Evolutionary conservation across 2,797 vertebrate species (phyloP).

Genomic region (Sylvilagus floridanus): DNA sequence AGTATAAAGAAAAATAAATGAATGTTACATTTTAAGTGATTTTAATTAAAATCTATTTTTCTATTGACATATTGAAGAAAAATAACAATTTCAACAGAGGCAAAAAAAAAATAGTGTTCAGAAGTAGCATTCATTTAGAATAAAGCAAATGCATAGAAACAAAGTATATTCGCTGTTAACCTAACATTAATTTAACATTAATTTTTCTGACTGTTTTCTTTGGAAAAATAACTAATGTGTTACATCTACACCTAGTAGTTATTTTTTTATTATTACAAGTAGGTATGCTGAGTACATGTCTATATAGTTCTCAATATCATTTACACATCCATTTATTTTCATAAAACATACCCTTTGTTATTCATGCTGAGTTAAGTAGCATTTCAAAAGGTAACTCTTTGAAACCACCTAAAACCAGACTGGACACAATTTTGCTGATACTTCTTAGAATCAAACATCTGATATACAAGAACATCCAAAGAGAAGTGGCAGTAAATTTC

Average conservation of each 20-base stretch:
- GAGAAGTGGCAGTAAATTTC: not conserved
- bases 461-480: not conserved
- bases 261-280: not conserved
- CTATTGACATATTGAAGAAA: not conserved
- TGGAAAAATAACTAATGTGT: not conserved
- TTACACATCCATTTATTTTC: not conserved
- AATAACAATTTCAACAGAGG: not conserved
- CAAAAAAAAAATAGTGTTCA: not conserved
- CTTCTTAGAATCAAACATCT: not conserved
- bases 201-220: slow-evolving; percentile 21
- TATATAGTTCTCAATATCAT: not conserved
- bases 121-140: not conserved
- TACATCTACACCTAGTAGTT: not conserved
- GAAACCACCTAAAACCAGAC: not conserved
- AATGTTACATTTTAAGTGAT: not conserved
- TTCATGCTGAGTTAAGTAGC: not conserved
- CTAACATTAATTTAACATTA: not conserved
- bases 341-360: not conserved
- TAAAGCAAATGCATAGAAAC: not conserved
- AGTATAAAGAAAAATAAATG: not conserved
- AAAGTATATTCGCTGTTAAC: not conserved
- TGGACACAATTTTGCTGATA: not conserved
- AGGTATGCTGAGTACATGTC: not conserved
- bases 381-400: not conserved
- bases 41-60: not conserved